phyloP scores from a whole-genome alignment of 2,888 invertebrate genomes.

The Pyrrhosoma nymphula region DNA sequence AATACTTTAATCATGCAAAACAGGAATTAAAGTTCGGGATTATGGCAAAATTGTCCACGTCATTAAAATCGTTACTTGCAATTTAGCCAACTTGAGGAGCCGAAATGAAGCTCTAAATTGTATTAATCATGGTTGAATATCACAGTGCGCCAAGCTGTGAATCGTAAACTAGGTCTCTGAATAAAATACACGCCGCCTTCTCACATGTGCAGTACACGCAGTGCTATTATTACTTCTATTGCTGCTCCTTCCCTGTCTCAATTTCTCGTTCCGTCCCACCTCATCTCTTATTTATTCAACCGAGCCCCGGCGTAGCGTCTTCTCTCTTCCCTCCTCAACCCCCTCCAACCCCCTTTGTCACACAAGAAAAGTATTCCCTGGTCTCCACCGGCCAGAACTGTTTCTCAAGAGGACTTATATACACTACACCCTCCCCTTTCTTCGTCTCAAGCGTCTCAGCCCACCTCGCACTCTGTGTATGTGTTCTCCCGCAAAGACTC shows the following conservation, averaged over 20 bases:
- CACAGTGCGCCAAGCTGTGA: too few relatives aligned
- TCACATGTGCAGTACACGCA: neutral
- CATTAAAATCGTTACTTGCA: too few relatives aligned
- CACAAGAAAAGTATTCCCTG: neutral
- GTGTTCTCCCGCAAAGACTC: neutral
- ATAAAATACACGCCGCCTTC: neutral
- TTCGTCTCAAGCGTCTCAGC: too few relatives aligned
- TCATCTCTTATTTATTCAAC: constrained; percentile 44
- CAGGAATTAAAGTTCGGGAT: too few relatives aligned
- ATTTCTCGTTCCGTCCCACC: neutral
- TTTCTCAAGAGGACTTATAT: neutral
- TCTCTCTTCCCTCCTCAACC: neutral
- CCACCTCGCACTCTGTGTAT: too few relatives aligned
- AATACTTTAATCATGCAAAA: too few relatives aligned
- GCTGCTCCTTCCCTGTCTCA: neutral
- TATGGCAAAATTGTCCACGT: too few relatives aligned
- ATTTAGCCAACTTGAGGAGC: too few relatives aligned
- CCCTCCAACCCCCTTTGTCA: neutral
- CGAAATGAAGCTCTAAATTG: too few relatives aligned
- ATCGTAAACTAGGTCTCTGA: neutral
- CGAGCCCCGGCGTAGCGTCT: neutral
- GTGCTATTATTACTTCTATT: neutral
- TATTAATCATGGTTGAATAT: too few relatives aligned
- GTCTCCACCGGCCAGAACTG: neutral
- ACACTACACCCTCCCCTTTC: neutral